Conservation (phyloP, 2,797 vertebrate genomes). For the Anguilla pacifica region DNA sequence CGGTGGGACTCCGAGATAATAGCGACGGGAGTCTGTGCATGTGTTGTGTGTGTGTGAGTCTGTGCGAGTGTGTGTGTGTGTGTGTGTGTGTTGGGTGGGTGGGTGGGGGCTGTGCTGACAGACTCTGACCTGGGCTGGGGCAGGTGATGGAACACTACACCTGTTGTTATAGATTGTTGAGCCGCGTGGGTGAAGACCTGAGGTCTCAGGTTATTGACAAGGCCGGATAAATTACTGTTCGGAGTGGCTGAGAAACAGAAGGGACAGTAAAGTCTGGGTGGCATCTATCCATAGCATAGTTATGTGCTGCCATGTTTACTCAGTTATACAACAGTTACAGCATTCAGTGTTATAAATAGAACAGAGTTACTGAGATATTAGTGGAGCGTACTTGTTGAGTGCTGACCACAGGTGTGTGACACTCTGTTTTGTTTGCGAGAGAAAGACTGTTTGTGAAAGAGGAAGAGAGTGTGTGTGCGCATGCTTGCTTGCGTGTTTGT, state of each 20-base stretch:
- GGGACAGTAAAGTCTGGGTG: neutral
- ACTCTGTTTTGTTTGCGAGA: neutral
- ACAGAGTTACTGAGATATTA: neutral
- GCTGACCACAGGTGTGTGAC: neutral
- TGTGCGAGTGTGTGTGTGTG: neutral
- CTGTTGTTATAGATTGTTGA: slow-evolving; percentile 22
- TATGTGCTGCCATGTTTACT: neutral
- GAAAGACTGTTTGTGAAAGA: neutral
- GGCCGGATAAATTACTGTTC: neutral
- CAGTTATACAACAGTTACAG: neutral
- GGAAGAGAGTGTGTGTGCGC: no score
- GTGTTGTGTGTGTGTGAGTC: neutral
- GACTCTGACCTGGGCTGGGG: neutral
- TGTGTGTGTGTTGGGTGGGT: neutral
- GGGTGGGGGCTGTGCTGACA: neutral
- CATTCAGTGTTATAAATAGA: neutral
- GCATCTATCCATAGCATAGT: neutral
- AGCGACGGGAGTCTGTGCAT: neutral
- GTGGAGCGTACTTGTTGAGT: neutral
- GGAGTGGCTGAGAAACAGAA: neutral
- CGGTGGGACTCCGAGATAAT: neutral
- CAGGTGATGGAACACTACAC: neutral
- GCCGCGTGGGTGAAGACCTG: neutral
- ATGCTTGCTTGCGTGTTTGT: neutral
- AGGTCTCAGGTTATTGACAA: neutral